Evolutionary conservation across 2,797 vertebrate genomes (phyloP).

Genomic region (Xenopus petersii): DNA sequence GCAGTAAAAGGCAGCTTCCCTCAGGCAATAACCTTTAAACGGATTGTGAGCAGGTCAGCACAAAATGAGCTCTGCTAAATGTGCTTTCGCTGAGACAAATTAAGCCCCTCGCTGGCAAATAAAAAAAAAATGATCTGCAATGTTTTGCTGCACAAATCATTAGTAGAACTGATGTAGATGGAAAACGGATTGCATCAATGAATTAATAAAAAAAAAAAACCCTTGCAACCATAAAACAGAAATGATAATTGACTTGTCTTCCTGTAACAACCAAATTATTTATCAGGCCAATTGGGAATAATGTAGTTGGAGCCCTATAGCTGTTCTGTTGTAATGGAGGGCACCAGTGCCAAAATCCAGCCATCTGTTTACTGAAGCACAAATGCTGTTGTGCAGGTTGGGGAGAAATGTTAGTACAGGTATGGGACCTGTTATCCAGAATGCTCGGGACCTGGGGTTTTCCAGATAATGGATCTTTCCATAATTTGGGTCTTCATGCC

Average conservation of each 20-base stretch:
- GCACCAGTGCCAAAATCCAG: not conserved
- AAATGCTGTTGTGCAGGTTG: not conserved
- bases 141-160: constrained; percentile 30
- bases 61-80: constrained; percentile 37
- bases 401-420: not conserved
- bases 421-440: no score
- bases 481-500: no score
- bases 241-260: constrained; percentile 6
- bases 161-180: constrained; percentile 13
- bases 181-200: constrained; percentile 4
- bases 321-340: not conserved
- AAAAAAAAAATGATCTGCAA: constrained; percentile 17
- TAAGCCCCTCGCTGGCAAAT: constrained; percentile 20
- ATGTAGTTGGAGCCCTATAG: constrained; percentile 4
- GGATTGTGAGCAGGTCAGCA: constrained; percentile 43
- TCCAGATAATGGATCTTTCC: no score
- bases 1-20: constrained; percentile 37
- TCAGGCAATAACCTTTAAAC: constrained; percentile 45
- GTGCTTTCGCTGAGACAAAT: constrained; percentile 31
- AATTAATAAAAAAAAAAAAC: constrained; percentile 26
- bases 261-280: constrained; percentile 1
- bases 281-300: constrained; percentile 7
- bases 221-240: constrained; percentile 8
- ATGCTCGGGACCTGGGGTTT: no score
- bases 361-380: constrained; percentile 1